Percentiles rank a stretch among this genome's conserved stretches.
These are phyloP conservation scores for Neelides folsomi DNA, from an alignment of 2,888 invertebrate species.

Conservation along the genomic window DNA sequence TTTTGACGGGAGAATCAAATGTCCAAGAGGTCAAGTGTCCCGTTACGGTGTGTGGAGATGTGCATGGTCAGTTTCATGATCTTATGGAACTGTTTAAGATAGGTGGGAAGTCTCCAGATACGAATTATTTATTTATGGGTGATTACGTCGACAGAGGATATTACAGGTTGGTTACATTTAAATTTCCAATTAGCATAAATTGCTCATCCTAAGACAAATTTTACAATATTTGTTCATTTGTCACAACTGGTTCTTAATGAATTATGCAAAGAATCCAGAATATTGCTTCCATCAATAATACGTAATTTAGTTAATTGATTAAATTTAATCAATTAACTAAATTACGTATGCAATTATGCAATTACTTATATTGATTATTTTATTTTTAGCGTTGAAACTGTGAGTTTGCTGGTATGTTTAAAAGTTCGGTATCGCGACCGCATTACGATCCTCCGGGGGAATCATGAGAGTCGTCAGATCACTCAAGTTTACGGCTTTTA, in stretches of 20 bases:
- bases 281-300: too few species aligned
- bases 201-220: too few species aligned
- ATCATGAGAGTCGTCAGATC: conserved; percentile 98
- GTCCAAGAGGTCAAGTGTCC: conserved; percentile 99
- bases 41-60: conserved; percentile 99
- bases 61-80: conserved; percentile 99
- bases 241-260: too few species aligned
- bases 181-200: too few species aligned
- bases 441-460: conserved; percentile 98
- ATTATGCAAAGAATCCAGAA: too few species aligned
- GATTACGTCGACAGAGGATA: conserved; percentile 99
- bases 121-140: conserved; percentile 99
- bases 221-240: too few species aligned
- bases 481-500: conserved; percentile 99
- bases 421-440: conserved; percentile 97
- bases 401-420: conserved; percentile 90
- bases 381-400: conserved; percentile 97
- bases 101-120: conserved; percentile 98
- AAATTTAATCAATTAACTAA: too few species aligned
- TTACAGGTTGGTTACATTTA: conserved; percentile 32
- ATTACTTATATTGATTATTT: too few species aligned
- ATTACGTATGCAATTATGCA: too few species aligned
- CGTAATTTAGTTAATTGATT: too few species aligned
- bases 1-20: conserved; percentile 96
- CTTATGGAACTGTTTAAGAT: conserved; percentile 76